Conservation (phyloP, 2,888 invertebrate genomes). For the Apamea anceps region DNA sequence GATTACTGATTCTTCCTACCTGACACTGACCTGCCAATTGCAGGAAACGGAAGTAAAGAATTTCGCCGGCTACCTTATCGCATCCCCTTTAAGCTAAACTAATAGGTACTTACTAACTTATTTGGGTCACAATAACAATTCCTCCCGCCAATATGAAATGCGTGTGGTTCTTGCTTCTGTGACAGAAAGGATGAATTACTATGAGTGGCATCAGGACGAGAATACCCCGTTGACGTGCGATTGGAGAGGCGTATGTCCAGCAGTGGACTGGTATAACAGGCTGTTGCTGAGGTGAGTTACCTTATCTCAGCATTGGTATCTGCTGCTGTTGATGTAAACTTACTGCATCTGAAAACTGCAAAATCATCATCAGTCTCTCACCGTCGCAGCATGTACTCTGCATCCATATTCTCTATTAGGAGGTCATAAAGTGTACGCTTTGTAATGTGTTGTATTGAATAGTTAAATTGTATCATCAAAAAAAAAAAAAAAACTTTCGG, state of each 20-base stretch:
- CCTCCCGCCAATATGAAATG: neutral
- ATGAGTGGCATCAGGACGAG: neutral
- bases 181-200: neutral
- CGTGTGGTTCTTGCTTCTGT: neutral
- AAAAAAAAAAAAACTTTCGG: neutral
- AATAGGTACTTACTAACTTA: no score
- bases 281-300: neutral
- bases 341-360: neutral
- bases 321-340: neutral
- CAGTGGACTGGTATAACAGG: neutral
- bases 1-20: no score
- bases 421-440: neutral
- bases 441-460: neutral
- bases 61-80: no score
- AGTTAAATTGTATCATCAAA: neutral
- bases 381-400: neutral
- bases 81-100: no score
- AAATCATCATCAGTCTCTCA: neutral
- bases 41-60: no score
- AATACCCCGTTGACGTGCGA: no score
- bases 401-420: neutral
- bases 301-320: neutral
- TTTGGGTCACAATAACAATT: neutral
- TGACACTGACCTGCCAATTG: no score
- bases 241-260: no score